Evolutionary conservation across 2,113 vertebrate species (phyloP).

Genomic region (Apus apus): DNA sequence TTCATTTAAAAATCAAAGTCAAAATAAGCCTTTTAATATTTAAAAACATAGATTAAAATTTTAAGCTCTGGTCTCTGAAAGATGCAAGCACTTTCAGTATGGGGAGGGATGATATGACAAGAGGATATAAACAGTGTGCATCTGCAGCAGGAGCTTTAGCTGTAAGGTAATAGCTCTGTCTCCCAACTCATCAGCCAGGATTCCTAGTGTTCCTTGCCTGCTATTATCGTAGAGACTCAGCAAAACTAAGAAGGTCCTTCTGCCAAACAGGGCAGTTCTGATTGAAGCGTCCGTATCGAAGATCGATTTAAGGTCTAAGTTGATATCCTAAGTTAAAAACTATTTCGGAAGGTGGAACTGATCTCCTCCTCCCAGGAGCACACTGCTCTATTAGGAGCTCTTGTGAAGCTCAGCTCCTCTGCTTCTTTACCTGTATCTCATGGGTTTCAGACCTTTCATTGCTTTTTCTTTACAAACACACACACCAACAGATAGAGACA

Average conservation of each 20-base stretch:
- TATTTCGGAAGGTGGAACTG: neutral
- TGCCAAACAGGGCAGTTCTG: neutral
- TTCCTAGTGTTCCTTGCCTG: neutral
- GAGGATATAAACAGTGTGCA: neutral
- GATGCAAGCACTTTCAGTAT: slow-evolving; percentile 19
- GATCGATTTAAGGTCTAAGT: neutral
- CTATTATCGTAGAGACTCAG: neutral
- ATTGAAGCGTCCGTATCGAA: neutral
- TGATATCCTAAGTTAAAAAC: neutral
- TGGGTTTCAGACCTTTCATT: neutral
- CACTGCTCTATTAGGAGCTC: neutral
- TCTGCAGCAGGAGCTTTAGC: neutral
- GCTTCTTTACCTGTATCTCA: neutral
- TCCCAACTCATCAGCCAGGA: neutral
- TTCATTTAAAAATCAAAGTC: slow-evolving; percentile 59
- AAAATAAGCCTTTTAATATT: slow-evolving; percentile 62
- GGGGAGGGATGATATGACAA: slow-evolving; percentile 4
- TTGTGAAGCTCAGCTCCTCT: neutral
- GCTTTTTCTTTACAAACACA: neutral
- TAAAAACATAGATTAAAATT: slow-evolving; percentile 56
- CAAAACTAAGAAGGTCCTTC: neutral
- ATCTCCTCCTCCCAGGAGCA: neutral
- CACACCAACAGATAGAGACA: rapidly evolving
- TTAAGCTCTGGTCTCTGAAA: slow-evolving; percentile 13
- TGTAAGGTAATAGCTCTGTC: neutral